Evolutionary conservation across 92 coral and sea anemone genomes (phyloP), one percentile per base, ranked within the genome.

Genomic region (Parazoanthus atlanticus): DNA sequence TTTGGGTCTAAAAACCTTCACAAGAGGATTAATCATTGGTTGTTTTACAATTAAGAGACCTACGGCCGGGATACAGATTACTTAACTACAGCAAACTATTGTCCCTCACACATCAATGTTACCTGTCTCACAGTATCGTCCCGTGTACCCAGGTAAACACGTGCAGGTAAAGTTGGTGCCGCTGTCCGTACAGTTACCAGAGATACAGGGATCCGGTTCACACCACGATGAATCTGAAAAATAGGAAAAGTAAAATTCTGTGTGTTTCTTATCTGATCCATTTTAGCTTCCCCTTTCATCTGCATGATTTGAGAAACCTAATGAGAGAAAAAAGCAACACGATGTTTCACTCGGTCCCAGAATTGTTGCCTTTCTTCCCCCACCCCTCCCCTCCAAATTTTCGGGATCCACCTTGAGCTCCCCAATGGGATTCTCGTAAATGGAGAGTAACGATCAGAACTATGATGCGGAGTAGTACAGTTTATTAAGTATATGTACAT

Each of bases 81-180:
- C 6, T 3, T 25, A 25, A 10, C 5, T 25, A 7, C 75, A 52
- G 1, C 43, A 26, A 52, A 5, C 83, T 33, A 17, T 12, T 13
- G 28, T 1, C 16, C 38, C 30, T 52, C 69, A 54, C 34, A 10
- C 26, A 17, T 5, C 25, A 32, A 33, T 12, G 46, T 91, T 89
- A 96, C 98, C 96, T 84, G 58, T 91, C 70, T 96, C 98, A 79
- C 98, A 96, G 89, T 93, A 91, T 34, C 86, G 85, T 56, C 98
- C 98, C 25, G 82, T 88, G 86, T 89, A 93, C 78, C 98, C 98
- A 21, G 89, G 76, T 29, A 89, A 43, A 73, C 98, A 96, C 16
- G 73, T 29, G 65, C 98, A 96, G 12, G 84, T 86, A 49, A 92
- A 96, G 91, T 88, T 88, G 15, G 91, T 90, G 10, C 90, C 96